phyloP scores from a whole-genome alignment of 35 echinoderm and acorn worm species.

The Ophioderma brevispina region DNA sequence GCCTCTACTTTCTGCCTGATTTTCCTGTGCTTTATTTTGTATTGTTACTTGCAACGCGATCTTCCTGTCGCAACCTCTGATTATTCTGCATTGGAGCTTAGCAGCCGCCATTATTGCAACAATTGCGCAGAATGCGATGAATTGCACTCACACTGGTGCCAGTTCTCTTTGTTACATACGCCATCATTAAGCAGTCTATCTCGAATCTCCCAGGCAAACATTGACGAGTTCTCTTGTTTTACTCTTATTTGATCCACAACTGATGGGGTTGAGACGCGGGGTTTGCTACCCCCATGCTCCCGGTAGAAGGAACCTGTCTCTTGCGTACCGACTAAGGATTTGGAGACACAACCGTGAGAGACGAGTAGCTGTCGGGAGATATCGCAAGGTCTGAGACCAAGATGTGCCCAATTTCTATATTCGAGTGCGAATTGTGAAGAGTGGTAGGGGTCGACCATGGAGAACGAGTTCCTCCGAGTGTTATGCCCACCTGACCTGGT shows the following conservation, averaged over 20 bases:
- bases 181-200: slow-evolving; percentile 78
- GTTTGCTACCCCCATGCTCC: slow-evolving; percentile 89
- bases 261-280: slow-evolving; percentile 81
- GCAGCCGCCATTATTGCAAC: too few species aligned
- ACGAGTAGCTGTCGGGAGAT: slow-evolving; percentile 94
- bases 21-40: too few species aligned
- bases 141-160: slow-evolving; percentile 95
- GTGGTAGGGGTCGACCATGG: slow-evolving; percentile 90
- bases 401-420: slow-evolving; percentile 88
- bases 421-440: slow-evolving; percentile 83
- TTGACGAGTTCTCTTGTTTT: slow-evolving; percentile 85
- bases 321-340: slow-evolving; percentile 78
- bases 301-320: slow-evolving; percentile 92
- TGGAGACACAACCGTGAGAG: slow-evolving; percentile 94
- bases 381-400: slow-evolving; percentile 90
- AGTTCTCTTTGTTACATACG: slow-evolving; percentile 80
- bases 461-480: slow-evolving; percentile 86
- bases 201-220: slow-evolving; percentile 99
- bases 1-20: too few species aligned
- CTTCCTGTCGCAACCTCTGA: too few species aligned
- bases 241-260: slow-evolving; percentile 71
- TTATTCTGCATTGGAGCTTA: too few species aligned
- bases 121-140: slow-evolving; percentile 83
- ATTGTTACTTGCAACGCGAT: too few species aligned
- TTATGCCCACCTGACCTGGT: slow-evolving; percentile 91